Conservation (phyloP, 2,113 vertebrate species). For the Trematomus loennbergii region DNA sequence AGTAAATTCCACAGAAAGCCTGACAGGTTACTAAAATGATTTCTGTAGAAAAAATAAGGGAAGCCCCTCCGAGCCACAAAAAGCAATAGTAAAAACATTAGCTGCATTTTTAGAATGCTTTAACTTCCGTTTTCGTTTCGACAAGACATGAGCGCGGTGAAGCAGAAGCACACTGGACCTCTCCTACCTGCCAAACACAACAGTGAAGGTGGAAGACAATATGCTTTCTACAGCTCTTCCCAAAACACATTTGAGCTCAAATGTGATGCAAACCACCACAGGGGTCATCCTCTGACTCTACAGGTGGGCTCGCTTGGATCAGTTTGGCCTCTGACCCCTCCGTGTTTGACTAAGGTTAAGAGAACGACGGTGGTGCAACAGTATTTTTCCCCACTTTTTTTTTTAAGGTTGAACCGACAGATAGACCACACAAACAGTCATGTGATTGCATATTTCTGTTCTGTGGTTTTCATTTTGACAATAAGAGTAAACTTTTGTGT, state of each 20-base stretch:
- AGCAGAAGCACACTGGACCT: slow-evolving; percentile 11
- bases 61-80: neutral
- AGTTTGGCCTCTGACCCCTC: neutral
- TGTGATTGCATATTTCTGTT: neutral
- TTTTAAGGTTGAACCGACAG: neutral
- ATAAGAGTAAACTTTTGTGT: neutral
- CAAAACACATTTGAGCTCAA: slow-evolving; percentile 50
- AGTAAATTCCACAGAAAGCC: neutral
- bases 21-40: neutral
- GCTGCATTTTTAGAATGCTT: slow-evolving; percentile 17
- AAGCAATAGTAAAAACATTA: neutral
- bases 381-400: slow-evolving; percentile 9
- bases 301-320: neutral
- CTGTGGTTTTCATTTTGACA: neutral
- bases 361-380: neutral
- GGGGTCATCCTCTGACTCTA: slow-evolving; percentile 1
- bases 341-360: slow-evolving; percentile 32
- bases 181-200: slow-evolving; percentile 30
- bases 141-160: neutral
- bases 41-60: neutral
- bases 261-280: slow-evolving; percentile 3
- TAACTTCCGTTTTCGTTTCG: neutral
- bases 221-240: slow-evolving; percentile 1
- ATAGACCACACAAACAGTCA: neutral
- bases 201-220: slow-evolving; percentile 18